These are phyloP conservation scores for Bos javanicus DNA, from an alignment of 2,113 vertebrate species.

Conservation along the genomic window DNA sequence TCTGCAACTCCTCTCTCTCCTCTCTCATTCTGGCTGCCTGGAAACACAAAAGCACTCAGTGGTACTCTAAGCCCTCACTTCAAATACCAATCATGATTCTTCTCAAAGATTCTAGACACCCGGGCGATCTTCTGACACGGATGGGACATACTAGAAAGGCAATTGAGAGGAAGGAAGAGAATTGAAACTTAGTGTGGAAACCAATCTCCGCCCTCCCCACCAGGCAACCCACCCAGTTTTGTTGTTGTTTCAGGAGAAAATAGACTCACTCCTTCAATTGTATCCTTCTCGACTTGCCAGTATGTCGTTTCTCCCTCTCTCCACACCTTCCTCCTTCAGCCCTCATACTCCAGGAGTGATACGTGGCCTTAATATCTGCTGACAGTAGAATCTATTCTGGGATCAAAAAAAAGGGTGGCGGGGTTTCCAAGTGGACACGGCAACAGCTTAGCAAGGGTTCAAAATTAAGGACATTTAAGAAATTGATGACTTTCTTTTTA, in stretches of 20 bases:
- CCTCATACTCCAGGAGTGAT: neutral
- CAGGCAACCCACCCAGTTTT: neutral
- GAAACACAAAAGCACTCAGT: neutral
- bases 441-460: neutral
- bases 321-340: neutral
- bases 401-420: neutral
- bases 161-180: neutral
- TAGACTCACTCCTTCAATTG: neutral
- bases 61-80: neutral
- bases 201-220: neutral
- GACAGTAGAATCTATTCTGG: neutral
- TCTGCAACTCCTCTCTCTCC: neutral
- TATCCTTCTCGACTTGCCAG: neutral
- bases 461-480: neutral
- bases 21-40: neutral
- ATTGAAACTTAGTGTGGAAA: neutral
- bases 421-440: neutral
- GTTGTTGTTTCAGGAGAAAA: neutral
- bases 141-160: neutral
- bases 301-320: neutral
- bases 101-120: neutral
- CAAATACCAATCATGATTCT: neutral
- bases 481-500: neutral
- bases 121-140: neutral
- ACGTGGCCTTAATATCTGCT: neutral